These are phyloP conservation scores for Parnassius smintheus DNA, from an alignment of 2,888 invertebrate species.

Conservation along the genomic window DNA sequence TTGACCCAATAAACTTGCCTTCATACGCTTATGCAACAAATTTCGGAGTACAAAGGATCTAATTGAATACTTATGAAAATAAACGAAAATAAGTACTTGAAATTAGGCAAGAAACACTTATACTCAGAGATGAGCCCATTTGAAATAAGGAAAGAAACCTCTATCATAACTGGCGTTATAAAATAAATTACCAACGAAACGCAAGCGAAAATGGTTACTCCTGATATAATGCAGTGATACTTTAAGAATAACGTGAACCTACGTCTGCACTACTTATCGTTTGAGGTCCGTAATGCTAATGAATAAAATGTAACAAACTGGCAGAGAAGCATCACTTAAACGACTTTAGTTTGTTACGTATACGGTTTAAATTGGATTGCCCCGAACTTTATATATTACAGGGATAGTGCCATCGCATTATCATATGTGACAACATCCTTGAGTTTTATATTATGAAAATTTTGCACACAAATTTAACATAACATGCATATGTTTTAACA, in stretches of 20 bases:
- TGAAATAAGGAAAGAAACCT: slow-evolving; percentile 8
- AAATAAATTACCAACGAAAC: too few species aligned
- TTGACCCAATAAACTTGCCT: too few species aligned
- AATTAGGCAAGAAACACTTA: too few species aligned
- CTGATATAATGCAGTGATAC: slow-evolving; percentile 10
- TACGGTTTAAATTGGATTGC: slow-evolving; percentile 5
- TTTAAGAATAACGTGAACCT: slow-evolving; percentile 7
- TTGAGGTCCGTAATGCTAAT: too few species aligned
- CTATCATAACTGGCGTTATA: slow-evolving; percentile 7
- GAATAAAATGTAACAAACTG: too few species aligned
- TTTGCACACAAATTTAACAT: slow-evolving; percentile 20
- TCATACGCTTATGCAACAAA: too few species aligned
- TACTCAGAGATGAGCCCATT: slow-evolving; percentile 10
- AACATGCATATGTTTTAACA: too few species aligned
- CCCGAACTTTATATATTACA: neutral
- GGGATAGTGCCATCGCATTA: slow-evolving; percentile 12
- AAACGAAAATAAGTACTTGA: too few species aligned
- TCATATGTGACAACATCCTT: slow-evolving; percentile 15
- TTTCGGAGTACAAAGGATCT: too few species aligned
- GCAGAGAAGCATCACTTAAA: neutral
- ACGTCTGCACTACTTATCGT: too few species aligned
- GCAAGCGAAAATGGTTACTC: slow-evolving; percentile 1
- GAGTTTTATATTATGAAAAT: slow-evolving; percentile 13
- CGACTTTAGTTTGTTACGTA: neutral
- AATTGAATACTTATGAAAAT: too few species aligned